These are phyloP conservation scores for Alethe castanea DNA, from an alignment of 2,113 vertebrate genomes.

Conservation along the genomic window DNA sequence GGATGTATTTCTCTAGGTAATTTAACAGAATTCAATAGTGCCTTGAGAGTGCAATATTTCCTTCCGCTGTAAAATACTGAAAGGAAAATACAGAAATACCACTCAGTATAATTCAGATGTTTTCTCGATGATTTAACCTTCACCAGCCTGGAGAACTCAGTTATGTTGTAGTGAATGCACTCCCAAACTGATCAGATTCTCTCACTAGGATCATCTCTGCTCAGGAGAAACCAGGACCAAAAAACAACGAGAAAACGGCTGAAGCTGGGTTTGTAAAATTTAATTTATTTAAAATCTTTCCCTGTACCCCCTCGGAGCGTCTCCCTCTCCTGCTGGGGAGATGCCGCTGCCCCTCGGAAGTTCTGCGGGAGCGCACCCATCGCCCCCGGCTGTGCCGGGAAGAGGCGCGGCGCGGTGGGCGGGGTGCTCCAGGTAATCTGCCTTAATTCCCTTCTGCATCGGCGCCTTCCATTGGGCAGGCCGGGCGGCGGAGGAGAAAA, in stretches of 20 bases:
- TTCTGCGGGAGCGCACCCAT: accelerated
- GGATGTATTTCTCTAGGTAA: background rate
- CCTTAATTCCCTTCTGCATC: slow-evolving; percentile 72
- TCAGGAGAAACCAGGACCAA: background rate
- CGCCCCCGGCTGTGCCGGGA: background rate
- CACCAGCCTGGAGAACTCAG: background rate
- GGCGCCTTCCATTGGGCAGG: slow-evolving; percentile 70
- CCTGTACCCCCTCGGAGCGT: background rate
- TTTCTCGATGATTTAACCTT: background rate
- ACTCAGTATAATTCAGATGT: background rate
- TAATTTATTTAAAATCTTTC: background rate
- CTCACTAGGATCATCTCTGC: background rate
- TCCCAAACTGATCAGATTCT: background rate
- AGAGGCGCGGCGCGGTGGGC: background rate
- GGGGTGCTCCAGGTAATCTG: slow-evolving; percentile 75
- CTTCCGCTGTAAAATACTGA: background rate
- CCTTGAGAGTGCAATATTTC: background rate
- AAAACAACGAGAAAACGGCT: background rate
- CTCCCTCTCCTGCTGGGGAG: slow-evolving; percentile 67
- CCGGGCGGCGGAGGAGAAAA: background rate
- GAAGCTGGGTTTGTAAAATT: background rate
- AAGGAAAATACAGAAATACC: background rate
- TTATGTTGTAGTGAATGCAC: background rate
- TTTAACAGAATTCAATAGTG: background rate
- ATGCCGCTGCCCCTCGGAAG: background rate